These are phyloP conservation scores for Isichthys henryi DNA, from an alignment of 2,113 vertebrate species.

Conservation along the genomic window DNA sequence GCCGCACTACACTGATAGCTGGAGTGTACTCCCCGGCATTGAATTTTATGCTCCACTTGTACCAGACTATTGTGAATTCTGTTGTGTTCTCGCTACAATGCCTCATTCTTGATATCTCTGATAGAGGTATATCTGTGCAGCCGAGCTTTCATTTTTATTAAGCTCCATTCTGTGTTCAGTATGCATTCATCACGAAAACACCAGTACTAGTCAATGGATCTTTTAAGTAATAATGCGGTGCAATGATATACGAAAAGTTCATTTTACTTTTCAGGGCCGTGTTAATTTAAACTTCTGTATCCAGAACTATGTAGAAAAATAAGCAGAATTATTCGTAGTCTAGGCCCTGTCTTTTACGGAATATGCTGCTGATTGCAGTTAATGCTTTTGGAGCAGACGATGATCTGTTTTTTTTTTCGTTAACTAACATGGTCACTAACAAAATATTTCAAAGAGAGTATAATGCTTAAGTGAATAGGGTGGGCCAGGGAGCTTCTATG, in stretches of 20 bases:
- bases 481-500: not conserved
- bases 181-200: conserved; percentile 3
- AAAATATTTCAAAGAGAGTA: not conserved
- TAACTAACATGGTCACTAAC: not conserved
- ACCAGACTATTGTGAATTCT: conserved; percentile 3
- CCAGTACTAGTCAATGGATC: not conserved
- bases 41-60: not conserved
- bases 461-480: not conserved
- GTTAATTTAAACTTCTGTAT: not conserved
- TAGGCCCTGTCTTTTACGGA: not conserved
- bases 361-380: not conserved
- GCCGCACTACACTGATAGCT: not conserved
- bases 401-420: not conserved
- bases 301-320: not conserved
- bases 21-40: not conserved
- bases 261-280: not conserved
- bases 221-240: not conserved
- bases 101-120: not conserved
- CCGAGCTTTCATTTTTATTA: not conserved
- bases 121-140: conserved; percentile 10
- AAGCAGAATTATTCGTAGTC: not conserved
- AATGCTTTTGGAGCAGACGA: not conserved
- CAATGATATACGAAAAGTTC: not conserved
- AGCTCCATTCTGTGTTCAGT: not conserved
- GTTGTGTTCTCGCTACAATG: not conserved